Base-by-base conservation (phyloP, 2,797 vertebrate species). In the Poeciliopsis turneri region DNA sequence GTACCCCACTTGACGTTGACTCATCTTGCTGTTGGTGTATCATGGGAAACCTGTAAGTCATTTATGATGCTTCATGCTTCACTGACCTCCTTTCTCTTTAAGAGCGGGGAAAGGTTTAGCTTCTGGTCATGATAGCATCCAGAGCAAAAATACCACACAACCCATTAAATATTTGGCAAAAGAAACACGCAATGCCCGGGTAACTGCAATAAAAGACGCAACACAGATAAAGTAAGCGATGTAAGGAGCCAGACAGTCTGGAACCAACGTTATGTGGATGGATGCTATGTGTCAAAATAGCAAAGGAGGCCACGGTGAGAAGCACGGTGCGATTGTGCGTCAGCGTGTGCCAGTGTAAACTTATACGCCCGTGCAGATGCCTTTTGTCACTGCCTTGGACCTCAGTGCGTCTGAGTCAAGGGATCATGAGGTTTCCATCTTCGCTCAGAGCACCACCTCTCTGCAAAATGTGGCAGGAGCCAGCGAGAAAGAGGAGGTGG, bases 211-310 rank as follows among this genome's bases (percentile, higher is more conserved):
- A 86, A 86, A 75, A 75, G 74, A 69, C 1, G 75, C 68, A 20
- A 76, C 68, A 74, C 36, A 83, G 69, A 74, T 61, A 88, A 46
- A 25, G 61, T 79, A 68, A 80, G 45, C 64, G 73, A 82, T 84
- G 47, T 16, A 72, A 84, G 89, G 90, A 86, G 88, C 91, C 92
- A 92, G 91, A 92, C 86, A 82, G 92, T 92, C 89, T 92, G 92
- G 81, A 90, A 83, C 77, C 83, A 75, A 41, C 78, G 47, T 71
- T 55, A 76, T 72, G 86, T 41, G 30, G 69, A 86, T 80, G 80
- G 75, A 89, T 36, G 30, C 78, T 78, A 86, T 79, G 88, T 87
- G 86, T 87, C 74, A 76, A 82, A 75, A 89, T 59, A 80, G 81
- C 85, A 69, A 76, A 80, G 72, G 81, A 69, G 76, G 79, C 18